Conservation (phyloP, 2,888 invertebrate genomes). For the Andrena marginata region DNA sequence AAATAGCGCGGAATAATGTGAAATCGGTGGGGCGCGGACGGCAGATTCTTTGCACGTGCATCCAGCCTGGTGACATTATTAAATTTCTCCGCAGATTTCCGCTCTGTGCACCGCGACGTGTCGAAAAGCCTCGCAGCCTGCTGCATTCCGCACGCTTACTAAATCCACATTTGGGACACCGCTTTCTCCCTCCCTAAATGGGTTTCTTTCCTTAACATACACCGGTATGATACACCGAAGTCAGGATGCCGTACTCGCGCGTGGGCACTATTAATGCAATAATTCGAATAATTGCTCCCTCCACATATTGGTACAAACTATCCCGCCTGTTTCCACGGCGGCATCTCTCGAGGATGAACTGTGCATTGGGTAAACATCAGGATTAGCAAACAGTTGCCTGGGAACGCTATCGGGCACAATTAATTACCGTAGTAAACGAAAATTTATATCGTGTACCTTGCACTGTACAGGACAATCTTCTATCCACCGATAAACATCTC, state of each 20-base stretch:
- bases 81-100: constrained; percentile 29
- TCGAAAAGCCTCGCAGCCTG: not conserved
- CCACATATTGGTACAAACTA: not conserved
- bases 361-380: not conserved
- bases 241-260: too few relatives aligned
- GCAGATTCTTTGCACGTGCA: constrained; percentile 29
- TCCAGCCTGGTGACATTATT: constrained; percentile 30
- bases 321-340: not conserved
- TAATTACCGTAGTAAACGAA: not conserved
- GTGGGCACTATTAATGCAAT: too few relatives aligned
- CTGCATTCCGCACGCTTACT: not conserved
- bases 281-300: not conserved
- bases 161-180: constrained; percentile 2
- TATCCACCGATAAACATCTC: too few relatives aligned
- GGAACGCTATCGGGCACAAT: not conserved
- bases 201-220: not conserved
- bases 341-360: not conserved
- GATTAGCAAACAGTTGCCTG: not conserved
- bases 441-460: not conserved
- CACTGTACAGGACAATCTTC: not conserved
- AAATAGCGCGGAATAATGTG: not conserved
- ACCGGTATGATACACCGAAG: too few relatives aligned
- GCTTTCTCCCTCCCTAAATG: not conserved
- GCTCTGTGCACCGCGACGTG: constrained; percentile 10
- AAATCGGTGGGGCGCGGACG: not conserved